These are phyloP conservation scores for Achatina immaculata DNA, from an alignment of 1,140 invertebrate genomes.

Conservation along the genomic window DNA sequence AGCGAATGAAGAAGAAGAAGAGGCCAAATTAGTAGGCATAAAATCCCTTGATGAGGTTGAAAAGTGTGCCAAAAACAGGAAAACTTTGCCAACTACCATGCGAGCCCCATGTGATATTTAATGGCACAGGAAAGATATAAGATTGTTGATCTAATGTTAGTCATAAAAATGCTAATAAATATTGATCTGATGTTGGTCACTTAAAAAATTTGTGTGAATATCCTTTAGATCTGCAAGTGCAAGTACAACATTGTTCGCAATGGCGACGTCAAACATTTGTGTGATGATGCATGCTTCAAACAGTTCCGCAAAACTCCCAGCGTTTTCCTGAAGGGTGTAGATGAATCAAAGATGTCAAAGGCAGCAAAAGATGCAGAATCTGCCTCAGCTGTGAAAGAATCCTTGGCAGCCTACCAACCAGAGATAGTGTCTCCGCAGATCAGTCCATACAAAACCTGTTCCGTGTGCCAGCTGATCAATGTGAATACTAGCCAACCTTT, in stretches of 20 bases:
- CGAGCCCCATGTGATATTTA: too few species aligned
- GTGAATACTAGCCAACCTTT: slow-evolving; percentile 61
- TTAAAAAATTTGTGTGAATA: too few species aligned
- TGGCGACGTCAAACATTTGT: slow-evolving; percentile 71
- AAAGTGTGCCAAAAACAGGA: too few species aligned
- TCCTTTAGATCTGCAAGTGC: slow-evolving; percentile 69
- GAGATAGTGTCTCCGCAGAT: not conserved
- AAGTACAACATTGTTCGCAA: slow-evolving; percentile 72
- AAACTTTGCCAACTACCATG: too few species aligned
- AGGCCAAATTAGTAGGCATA: too few species aligned
- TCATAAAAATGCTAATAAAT: too few species aligned
- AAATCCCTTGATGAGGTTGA: too few species aligned
- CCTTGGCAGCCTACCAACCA: not conserved
- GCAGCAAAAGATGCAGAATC: not conserved
- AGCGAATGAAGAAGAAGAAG: too few species aligned
- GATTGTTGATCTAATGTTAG: too few species aligned
- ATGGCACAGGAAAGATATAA: too few species aligned
- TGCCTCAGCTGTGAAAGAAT: not conserved
- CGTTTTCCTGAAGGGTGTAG: slow-evolving; percentile 51
- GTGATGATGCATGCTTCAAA: slow-evolving; percentile 73
- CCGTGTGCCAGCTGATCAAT: slow-evolving; percentile 66
- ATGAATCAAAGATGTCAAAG: not conserved
- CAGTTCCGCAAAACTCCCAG: slow-evolving; percentile 71
- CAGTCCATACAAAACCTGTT: slow-evolving; percentile 66
- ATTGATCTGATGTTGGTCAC: too few species aligned